Evolutionary conservation across 2,888 invertebrate genomes (phyloP).

Genomic region (Torymus auratus): DNA sequence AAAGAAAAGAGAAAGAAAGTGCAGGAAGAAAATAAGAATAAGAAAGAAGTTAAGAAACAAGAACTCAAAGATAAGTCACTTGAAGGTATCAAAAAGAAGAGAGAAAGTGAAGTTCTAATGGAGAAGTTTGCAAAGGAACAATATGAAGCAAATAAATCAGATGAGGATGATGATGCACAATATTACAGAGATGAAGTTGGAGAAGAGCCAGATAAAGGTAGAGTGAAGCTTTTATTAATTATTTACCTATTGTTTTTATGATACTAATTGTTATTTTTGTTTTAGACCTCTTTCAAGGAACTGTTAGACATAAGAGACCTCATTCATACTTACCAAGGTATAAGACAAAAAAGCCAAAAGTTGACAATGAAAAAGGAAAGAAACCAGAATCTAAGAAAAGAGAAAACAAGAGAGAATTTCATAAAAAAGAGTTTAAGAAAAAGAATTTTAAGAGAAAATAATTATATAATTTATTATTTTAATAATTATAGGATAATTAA

Average conservation of each 20-base stretch:
- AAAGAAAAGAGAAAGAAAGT: conserved; percentile 87
- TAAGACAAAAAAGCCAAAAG: conserved; percentile 66
- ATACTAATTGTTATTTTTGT: conserved; percentile 4
- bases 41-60: conserved; percentile 82
- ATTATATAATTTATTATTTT: conserved; percentile 1
- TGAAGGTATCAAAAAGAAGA: conserved; percentile 82
- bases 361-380: conserved; percentile 40
- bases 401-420: conserved; percentile 64
- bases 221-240: conserved; percentile 33
- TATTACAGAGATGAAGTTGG: conserved; percentile 94
- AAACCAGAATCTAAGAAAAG: neutral
- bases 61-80: conserved; percentile 83
- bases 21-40: conserved; percentile 85
- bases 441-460: conserved; percentile 38
- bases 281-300: conserved; percentile 54
- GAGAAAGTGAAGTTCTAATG: conserved; percentile 76
- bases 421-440: conserved; percentile 35
- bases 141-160: conserved; percentile 74
- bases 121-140: conserved; percentile 79
- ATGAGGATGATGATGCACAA: conserved; percentile 86
- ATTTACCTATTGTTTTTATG: neutral
- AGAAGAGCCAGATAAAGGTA: conserved; percentile 90
- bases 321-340: conserved; percentile 62
- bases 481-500: neutral
- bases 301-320: conserved; percentile 62